phyloP scores from a whole-genome alignment of 2,888 invertebrate species.

The Heliconius sara region DNA sequence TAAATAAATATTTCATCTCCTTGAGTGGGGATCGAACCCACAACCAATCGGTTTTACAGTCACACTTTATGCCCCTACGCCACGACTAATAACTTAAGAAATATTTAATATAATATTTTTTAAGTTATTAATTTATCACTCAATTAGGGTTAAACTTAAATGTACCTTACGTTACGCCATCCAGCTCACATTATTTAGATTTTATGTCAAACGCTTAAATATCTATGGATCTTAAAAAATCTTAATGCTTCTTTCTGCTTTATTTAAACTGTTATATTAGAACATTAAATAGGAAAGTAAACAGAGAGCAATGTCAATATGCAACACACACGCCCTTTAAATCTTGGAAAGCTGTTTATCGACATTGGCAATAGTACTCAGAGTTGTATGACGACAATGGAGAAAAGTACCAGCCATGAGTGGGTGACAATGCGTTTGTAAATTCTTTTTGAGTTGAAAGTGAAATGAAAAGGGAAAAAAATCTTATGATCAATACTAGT shows the following conservation, averaged over 20 bases:
- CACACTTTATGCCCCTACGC: no score
- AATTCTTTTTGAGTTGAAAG: not conserved
- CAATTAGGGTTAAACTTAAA: not conserved
- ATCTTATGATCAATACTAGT: not conserved
- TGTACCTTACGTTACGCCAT: not conserved
- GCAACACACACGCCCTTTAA: conserved; percentile 53
- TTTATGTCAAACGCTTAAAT: not conserved
- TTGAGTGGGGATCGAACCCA: no score
- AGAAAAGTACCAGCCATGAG: conserved; percentile 54
- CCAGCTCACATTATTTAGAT: not conserved
- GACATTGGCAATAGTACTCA: conserved; percentile 55
- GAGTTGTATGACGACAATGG: conserved; percentile 57
- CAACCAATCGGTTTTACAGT: no score
- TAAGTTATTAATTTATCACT: not conserved
- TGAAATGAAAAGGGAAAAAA: not conserved
- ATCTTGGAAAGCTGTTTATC: conserved; percentile 64
- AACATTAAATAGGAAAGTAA: conserved; percentile 11
- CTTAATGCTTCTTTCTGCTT: not conserved
- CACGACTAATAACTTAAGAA: no score
- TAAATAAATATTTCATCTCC: no score
- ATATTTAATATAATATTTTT: no score
- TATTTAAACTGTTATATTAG: not conserved
- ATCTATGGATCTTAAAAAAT: not conserved
- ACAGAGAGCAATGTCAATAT: conserved; percentile 36
- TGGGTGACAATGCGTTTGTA: conserved; percentile 50